Evolutionary conservation across 2,888 invertebrate species (phyloP).

Genomic region (Leptura quadrifasciata): DNA sequence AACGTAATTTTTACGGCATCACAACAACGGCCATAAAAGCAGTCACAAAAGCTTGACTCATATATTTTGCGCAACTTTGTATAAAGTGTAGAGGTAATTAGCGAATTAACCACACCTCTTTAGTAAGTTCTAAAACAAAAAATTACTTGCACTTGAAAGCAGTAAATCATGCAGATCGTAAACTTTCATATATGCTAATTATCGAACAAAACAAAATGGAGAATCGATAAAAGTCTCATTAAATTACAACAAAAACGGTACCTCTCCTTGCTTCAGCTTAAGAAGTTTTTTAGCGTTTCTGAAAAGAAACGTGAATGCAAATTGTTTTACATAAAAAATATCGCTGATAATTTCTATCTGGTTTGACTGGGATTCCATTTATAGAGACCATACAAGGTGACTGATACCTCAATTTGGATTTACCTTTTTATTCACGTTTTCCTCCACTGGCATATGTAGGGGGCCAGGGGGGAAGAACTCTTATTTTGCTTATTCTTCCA

Average conservation of each 20-base stretch:
- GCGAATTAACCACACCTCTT: slow-evolving; percentile 54
- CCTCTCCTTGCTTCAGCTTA: slow-evolving; percentile 22
- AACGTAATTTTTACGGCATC: slow-evolving; percentile 8
- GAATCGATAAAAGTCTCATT: slow-evolving; percentile 40
- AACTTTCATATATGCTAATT: slow-evolving; percentile 42
- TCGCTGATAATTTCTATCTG: neutral
- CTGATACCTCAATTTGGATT: too few species aligned
- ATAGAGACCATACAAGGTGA: too few species aligned
- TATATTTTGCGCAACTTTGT: slow-evolving; percentile 35
- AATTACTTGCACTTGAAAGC: slow-evolving; percentile 38
- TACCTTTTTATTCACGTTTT: too few species aligned
- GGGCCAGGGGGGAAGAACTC: too few species aligned
- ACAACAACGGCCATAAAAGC: slow-evolving; percentile 1
- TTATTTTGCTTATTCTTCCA: too few species aligned
- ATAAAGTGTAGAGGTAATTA: slow-evolving; percentile 31
- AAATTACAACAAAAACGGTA: slow-evolving; percentile 33
- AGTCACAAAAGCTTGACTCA: slow-evolving; percentile 14
- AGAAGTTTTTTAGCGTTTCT: slow-evolving; percentile 23
- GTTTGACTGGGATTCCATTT: too few species aligned
- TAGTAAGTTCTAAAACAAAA: slow-evolving; percentile 49
- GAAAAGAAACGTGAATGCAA: slow-evolving; percentile 13
- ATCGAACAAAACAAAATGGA: slow-evolving; percentile 39
- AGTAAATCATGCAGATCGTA: slow-evolving; percentile 39
- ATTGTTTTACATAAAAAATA: slow-evolving; percentile 9
- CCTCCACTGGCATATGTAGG: too few species aligned